phyloP scores from a whole-genome alignment of 2,888 invertebrate genomes.

The Acleris holmiana region DNA sequence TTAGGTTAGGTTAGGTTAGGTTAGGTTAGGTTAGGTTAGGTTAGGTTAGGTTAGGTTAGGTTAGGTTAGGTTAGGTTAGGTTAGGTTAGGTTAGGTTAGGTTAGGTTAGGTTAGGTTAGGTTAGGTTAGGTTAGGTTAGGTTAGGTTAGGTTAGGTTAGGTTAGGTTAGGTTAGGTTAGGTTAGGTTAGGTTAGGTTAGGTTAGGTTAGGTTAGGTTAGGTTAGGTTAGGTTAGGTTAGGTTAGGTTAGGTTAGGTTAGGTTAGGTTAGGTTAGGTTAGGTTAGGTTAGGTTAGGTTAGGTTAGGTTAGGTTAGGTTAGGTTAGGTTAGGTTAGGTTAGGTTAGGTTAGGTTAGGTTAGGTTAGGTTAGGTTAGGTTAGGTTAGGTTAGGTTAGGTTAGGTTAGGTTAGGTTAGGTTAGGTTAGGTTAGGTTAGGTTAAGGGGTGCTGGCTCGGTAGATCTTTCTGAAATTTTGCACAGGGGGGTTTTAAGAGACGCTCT shows the following conservation, averaged over 20 bases:
- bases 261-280: slow-evolving; percentile 36
- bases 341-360: slow-evolving; percentile 38
- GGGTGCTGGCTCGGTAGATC: no score
- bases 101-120: slow-evolving; percentile 33
- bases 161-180: slow-evolving; percentile 37
- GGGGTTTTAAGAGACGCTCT: no score
- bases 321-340: slow-evolving; percentile 35
- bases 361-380: slow-evolving; percentile 38
- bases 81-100: slow-evolving; percentile 33
- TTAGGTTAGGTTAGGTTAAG: no score
- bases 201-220: slow-evolving; percentile 38
- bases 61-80: slow-evolving; percentile 32
- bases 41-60: slow-evolving; percentile 16
- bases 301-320: slow-evolving; percentile 35
- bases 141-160: slow-evolving; percentile 28
- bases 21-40: slow-evolving; percentile 30
- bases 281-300: slow-evolving; percentile 36
- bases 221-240: slow-evolving; percentile 38
- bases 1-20: slow-evolving; percentile 30
- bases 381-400: slow-evolving; percentile 36
- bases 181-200: slow-evolving; percentile 38
- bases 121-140: slow-evolving; percentile 33
- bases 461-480: no score
- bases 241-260: slow-evolving; percentile 36
- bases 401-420: slow-evolving; percentile 36